A percentile compares a stretch with the other conserved stretches of the same genome.
These are phyloP conservation scores for Anarrhichthys ocellatus DNA, from an alignment of 2,113 vertebrate genomes.

Conservation along the genomic window DNA sequence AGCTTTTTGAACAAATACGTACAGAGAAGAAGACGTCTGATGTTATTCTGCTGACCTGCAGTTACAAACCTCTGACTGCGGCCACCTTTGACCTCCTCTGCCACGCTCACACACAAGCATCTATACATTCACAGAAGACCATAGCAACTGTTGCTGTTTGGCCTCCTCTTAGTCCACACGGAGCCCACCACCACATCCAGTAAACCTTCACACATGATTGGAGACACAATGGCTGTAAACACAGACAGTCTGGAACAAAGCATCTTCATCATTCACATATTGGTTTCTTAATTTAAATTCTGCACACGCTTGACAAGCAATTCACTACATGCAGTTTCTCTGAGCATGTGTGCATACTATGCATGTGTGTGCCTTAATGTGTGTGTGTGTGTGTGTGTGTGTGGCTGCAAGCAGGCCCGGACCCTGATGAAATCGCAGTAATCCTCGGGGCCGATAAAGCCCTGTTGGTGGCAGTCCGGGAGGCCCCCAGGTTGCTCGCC, in stretches of 20 bases:
- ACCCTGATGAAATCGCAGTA: constrained; percentile 71
- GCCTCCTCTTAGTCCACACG: constrained; percentile 47
- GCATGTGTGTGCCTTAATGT: constrained; percentile 2
- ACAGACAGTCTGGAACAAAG: background rate
- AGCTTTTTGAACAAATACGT: constrained; percentile 9
- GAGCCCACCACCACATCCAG: constrained; percentile 46
- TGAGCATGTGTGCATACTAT: constrained; percentile 37
- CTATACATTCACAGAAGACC: constrained; percentile 45
- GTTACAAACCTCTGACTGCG: constrained; percentile 36
- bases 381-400: constrained; percentile 18
- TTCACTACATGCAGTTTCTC: constrained; percentile 13
- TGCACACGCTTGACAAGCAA: background rate
- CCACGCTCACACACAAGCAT: constrained; percentile 14
- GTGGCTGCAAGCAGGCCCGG: constrained; percentile 29
- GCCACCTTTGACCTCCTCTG: constrained; percentile 24
- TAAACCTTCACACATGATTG: constrained; percentile 19
- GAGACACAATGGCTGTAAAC: background rate
- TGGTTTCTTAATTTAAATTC: background rate
- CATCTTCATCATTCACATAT: background rate
- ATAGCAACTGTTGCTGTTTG: constrained; percentile 83
- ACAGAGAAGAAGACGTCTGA: constrained; percentile 16
- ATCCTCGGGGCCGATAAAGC: constrained; percentile 73
- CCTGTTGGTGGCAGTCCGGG: constrained; percentile 75
- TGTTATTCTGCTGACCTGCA: constrained; percentile 39
- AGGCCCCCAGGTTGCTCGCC: constrained; percentile 65